Base-by-base conservation (phyloP, 2,888 invertebrate genomes). In the Molorchus minor region DNA sequence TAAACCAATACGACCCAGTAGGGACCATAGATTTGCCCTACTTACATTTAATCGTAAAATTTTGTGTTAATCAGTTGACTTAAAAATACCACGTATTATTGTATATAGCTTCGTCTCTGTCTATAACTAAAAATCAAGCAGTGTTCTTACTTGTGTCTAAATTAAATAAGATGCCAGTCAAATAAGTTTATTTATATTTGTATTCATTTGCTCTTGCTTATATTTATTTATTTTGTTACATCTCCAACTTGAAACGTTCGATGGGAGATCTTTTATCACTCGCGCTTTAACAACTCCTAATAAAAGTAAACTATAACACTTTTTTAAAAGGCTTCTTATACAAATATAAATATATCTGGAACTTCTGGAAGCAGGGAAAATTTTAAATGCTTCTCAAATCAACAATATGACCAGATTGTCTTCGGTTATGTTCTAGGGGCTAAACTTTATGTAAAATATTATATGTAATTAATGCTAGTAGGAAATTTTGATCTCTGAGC, bases 211-310 rank as follows among this genome's bases (percentile, higher is more conserved):
- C 25, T 25, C 8, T 4, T 25, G 25, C 8, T 25, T 25, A 25
- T 8, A 8, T 25, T 25, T 25, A 4, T 5, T 25, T 25, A 8
- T 8, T 25, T 25, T 25, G 4, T 4, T 25, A 25, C 8, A 25
- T 25, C 8, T 25, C 25, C 25, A 15, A 17, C 17, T 4, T 19
- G 16, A 35, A 47, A 36, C 15, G 20, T 65, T 57, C 62, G 56
- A 62, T 61, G 55, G 58, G 59, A 53, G 43, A 59, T 56, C 58
- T 66, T 66, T 67, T 58, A 58, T 63, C 68, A 57, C 53, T 56
- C 53, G 53, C 54, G 62, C 63, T 60, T 64, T 64, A 58, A 62
- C 67, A 63, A 66, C 64, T 67, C 55, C 62, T 58, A 62, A n/a
- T 40, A 36, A 56, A 64, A 56, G 62, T 68, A 63, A 64, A 65